Evolutionary conservation across 2,113 vertebrate genomes (phyloP).

Genomic region (Erinaceus europaeus): DNA sequence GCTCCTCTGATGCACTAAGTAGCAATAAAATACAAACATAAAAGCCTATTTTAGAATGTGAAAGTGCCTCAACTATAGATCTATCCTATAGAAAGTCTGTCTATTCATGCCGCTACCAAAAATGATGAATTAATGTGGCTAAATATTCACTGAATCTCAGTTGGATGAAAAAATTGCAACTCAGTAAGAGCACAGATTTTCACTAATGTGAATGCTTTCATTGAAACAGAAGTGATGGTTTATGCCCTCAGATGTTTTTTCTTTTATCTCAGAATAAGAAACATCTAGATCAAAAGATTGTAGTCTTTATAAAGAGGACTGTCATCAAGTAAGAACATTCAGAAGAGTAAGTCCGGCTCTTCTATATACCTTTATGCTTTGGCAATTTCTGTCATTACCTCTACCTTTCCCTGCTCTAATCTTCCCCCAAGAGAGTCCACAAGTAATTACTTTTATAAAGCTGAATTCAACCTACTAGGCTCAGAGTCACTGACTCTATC

Average conservation of each 20-base stretch:
- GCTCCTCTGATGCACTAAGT: neutral
- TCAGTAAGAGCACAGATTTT: neutral
- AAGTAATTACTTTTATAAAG: neutral
- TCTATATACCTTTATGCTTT: neutral
- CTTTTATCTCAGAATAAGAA: neutral
- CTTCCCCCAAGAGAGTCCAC: neutral
- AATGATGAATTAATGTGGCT: neutral
- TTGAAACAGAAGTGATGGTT: neutral
- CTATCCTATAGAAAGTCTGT: neutral
- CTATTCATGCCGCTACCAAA: neutral
- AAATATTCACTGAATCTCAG: neutral
- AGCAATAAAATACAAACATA: neutral
- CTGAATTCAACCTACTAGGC: neutral
- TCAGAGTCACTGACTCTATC: neutral
- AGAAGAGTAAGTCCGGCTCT: neutral
- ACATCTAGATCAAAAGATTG: neutral
- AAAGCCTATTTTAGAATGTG: neutral
- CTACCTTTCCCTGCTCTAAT: neutral
- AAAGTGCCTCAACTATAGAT: neutral
- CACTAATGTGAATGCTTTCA: neutral
- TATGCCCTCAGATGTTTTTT: neutral
- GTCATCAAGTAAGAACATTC: neutral
- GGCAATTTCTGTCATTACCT: neutral
- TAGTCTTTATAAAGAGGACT: neutral
- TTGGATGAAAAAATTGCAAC: neutral